phyloP scores from a whole-genome alignment of 2,888 invertebrate species.

The Epirrita christyi region DNA sequence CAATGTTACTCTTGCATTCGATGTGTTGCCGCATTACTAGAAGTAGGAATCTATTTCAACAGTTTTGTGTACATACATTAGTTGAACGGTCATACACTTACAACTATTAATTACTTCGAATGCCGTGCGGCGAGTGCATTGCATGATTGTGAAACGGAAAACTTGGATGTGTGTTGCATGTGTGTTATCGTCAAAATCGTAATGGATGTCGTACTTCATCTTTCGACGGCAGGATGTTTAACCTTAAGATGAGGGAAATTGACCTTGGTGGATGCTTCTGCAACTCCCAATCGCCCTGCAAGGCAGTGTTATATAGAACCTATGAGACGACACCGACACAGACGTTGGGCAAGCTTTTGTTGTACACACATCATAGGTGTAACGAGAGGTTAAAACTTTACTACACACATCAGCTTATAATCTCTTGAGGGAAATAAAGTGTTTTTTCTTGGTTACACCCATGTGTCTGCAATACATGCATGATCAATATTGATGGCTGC shows the following conservation, averaged over 20 bases:
- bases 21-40: slow-evolving; percentile 67
- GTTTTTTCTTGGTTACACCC: slow-evolving; percentile 41
- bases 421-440: no score
- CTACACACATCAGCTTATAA: neutral
- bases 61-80: slow-evolving; percentile 68
- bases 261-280: slow-evolving; percentile 77
- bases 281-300: slow-evolving; percentile 74
- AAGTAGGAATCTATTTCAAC: slow-evolving; percentile 54
- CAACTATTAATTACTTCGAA: slow-evolving; percentile 41
- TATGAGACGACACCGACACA: slow-evolving; percentile 37
- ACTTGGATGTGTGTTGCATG: slow-evolving; percentile 83
- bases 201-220: slow-evolving; percentile 82
- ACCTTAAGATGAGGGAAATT: slow-evolving; percentile 80
- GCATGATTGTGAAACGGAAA: slow-evolving; percentile 80
- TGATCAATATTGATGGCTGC: slow-evolving; percentile 57
- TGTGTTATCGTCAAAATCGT: slow-evolving; percentile 74
- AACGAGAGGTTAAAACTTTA: slow-evolving; percentile 23
- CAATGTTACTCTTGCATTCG: slow-evolving; percentile 67
- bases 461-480: slow-evolving; percentile 43
- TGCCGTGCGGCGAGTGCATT: slow-evolving; percentile 61
- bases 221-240: slow-evolving; percentile 77
- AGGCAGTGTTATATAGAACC: slow-evolving; percentile 77
- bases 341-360: slow-evolving; percentile 46
- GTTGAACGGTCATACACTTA: slow-evolving; percentile 53
- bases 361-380: slow-evolving; percentile 37